Evolutionary conservation across 2,113 vertebrate species (phyloP), one percentile per base, ranked within the genome.

Genomic region (Aegotheles bennettii): DNA sequence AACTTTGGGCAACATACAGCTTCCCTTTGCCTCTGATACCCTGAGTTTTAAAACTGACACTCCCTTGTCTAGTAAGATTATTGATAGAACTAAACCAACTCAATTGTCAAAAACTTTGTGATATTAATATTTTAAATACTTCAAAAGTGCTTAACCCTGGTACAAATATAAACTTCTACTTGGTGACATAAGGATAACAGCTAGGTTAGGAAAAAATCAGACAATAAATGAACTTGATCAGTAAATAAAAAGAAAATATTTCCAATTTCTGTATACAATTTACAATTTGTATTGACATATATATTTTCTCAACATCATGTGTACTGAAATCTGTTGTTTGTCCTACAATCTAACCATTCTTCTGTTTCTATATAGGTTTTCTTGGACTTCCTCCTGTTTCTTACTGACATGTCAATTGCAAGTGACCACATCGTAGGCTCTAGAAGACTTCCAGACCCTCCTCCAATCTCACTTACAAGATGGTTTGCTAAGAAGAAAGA

Each of bases 371-470:
- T 16, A 1, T 13, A 29, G 15, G 18, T 67, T 79, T 73, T 68
- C 16, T 61, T 70, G 40, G 5, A 8, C 25, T 71, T 88, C 76
- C 15, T 63, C 50, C 24, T 53, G 4, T 16, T 83, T 76, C n/a
- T 6, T 10, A 23, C 0, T 0, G 25, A 5, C 13, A 23, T 20
- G 9, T 14, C 28, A n/a, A 13, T 38, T 48, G 31, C 14, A 54
- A 48, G 12, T 10, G 43, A 60, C 33, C 56, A 31, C 14, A n/a
- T 25, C 33, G 60, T 13, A 56, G 28, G 13, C 15, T 92, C 29
- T 45, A 74, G 59, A 79, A 86, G 23, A n/a, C 16, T 74, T 81
- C 18, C 10, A 50, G 23, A 48, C 4, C 43, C 18, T 76, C 47
- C 61, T 73, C 8, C 40, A 43, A 28, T 29, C 12, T 31, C 45